Conservation (phyloP, 2,797 vertebrate species). For the Phoxinus dragarum region DNA sequence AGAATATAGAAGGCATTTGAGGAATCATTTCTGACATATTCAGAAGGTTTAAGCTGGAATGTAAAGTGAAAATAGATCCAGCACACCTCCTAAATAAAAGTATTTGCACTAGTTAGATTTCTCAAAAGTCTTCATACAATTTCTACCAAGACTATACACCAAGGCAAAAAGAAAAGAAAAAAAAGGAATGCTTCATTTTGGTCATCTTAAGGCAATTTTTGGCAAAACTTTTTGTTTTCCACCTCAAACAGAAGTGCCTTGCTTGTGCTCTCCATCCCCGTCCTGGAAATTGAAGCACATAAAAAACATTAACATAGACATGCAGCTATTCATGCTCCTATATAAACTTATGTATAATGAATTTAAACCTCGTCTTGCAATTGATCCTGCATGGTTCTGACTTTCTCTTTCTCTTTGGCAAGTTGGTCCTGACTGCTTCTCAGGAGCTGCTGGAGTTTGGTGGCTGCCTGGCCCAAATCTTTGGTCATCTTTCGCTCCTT, state of each 20-base stretch:
- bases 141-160: conserved; percentile 82
- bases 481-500: conserved; percentile 93
- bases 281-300: conserved; percentile 75
- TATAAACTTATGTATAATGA: not conserved
- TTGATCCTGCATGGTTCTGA: conserved; percentile 85
- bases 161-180: conserved; percentile 59
- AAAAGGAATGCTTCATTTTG: conserved; percentile 85
- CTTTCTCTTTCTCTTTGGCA: conserved; percentile 85
- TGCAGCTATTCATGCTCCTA: not conserved
- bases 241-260: conserved; percentile 93
- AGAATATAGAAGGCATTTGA: conserved; percentile 71
- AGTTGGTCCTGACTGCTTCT: conserved; percentile 89
- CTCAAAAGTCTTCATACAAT: conserved; percentile 68
- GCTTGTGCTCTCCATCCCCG: conserved; percentile 82
- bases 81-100: conserved; percentile 74
- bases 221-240: conserved; percentile 82
- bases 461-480: conserved; percentile 89
- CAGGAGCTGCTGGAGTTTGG: conserved; percentile 90
- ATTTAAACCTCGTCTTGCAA: conserved; percentile 79
- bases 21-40: conserved; percentile 66
- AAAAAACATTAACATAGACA: not conserved
- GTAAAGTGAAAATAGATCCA: conserved; percentile 75
- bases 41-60: conserved; percentile 76
- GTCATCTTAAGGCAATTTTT: conserved; percentile 93
- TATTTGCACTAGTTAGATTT: conserved; percentile 78